Percentiles rank a stretch among this genome's conserved stretches.
Conservation (phyloP, 2,797 vertebrate genomes). For the Pangasius krempfi region DNA sequence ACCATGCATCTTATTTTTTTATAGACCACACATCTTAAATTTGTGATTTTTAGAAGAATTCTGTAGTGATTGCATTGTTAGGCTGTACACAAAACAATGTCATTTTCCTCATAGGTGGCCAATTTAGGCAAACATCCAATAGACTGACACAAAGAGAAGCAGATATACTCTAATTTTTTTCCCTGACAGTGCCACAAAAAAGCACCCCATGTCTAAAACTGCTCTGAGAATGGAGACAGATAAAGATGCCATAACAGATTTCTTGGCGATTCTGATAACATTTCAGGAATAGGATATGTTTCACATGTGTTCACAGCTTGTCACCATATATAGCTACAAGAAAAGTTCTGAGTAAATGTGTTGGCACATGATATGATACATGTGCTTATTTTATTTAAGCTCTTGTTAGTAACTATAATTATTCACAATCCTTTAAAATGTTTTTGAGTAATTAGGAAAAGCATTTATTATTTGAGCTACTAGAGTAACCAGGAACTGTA, state of each 20-base stretch:
- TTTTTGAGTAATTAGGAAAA: not conserved
- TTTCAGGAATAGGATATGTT: slow-evolving; percentile 15
- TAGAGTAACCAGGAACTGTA: not conserved
- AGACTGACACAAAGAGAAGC: slow-evolving; percentile 16
- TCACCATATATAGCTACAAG: not conserved
- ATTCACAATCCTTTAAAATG: not conserved
- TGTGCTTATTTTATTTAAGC: not conserved
- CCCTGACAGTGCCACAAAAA: slow-evolving; percentile 21
- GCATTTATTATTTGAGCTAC: not conserved
- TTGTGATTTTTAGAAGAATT: slow-evolving; percentile 13
- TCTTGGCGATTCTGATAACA: slow-evolving; percentile 5
- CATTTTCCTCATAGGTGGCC: slow-evolving; percentile 39
- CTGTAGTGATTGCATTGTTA: slow-evolving; percentile 13
- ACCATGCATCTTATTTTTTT: not conserved
- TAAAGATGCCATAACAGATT: slow-evolving; percentile 17
- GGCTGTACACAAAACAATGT: slow-evolving; percentile 28
- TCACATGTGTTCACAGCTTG: slow-evolving; percentile 19
- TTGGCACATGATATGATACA: too few relatives aligned
- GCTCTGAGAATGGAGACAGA: slow-evolving; percentile 21
- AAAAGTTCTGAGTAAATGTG: not conserved
- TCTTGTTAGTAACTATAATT: not conserved
- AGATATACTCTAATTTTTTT: slow-evolving; percentile 1
- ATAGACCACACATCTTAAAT: not conserved
- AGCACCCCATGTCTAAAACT: slow-evolving; percentile 18
- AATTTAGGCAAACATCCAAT: slow-evolving; percentile 32